These are phyloP conservation scores for human (Homo sapiens) DNA, from an alignment of 2,113 vertebrate species.

Conservation along the genomic window GRCh38 chr4:144299501-144300000, in stretches of 20 bases:
- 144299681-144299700: not conserved
- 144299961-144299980: not conserved
- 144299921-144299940: not conserved
- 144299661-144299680: not conserved
- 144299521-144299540: not conserved
- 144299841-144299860: not conserved
- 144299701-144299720: conserved; percentile 27
- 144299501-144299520: not conserved
- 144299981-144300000: not conserved
- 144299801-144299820: not conserved
- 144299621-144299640: not conserved
- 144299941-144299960: not conserved
- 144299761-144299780: not conserved
- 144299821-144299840: not conserved
- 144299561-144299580: not conserved
- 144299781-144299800: not conserved
- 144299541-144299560: not conserved
- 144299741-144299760: not conserved
- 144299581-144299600: not conserved
- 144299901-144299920: conserved; percentile 19
- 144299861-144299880: not conserved
- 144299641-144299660: not conserved
- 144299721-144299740: not conserved
- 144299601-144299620: not conserved
- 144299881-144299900: not conserved